Percentiles rank a stretch among this genome's conserved stretches.
These are phyloP conservation scores for Cathartes aura DNA, from an alignment of 2,113 vertebrate genomes.

Conservation along the genomic window DNA sequence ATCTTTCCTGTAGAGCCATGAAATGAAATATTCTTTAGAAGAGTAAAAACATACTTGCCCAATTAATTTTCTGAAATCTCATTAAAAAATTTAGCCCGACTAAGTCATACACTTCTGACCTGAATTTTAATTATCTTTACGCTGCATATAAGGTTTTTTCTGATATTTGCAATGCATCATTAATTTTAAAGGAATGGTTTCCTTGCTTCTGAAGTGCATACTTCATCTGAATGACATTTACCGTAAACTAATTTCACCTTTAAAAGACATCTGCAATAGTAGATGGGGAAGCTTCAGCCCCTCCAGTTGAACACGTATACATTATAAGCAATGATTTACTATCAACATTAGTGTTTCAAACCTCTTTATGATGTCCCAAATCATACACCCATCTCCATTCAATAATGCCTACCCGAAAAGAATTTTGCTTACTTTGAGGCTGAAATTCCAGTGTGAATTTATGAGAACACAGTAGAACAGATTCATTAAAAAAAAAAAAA, in stretches of 20 bases:
- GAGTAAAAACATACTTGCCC: slow-evolving; percentile 69
- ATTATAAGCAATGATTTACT: not conserved
- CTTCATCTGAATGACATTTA: slow-evolving; percentile 78
- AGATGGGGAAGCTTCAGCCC: slow-evolving; percentile 22
- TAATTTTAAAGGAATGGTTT: slow-evolving; percentile 76
- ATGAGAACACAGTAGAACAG: slow-evolving; percentile 1
- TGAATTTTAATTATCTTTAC: slow-evolving; percentile 81
- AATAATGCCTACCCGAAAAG: not conserved
- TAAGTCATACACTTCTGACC: slow-evolving; percentile 81
- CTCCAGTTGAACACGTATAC: not conserved
- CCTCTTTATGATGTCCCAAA: not conserved
- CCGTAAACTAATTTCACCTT: slow-evolving; percentile 74
- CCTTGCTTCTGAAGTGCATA: slow-evolving; percentile 69
- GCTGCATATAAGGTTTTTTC: slow-evolving; percentile 64
- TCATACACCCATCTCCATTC: not conserved
- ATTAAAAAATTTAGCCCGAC: slow-evolving; percentile 83
- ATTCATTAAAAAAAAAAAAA: not conserved
- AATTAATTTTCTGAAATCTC: slow-evolving; percentile 84
- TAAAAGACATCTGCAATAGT: slow-evolving; percentile 58
- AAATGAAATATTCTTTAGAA: slow-evolving; percentile 63
- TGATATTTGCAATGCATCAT: slow-evolving; percentile 79
- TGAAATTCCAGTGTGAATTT: slow-evolving; percentile 27
- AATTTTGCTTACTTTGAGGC: not conserved
- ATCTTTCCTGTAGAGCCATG: slow-evolving; percentile 28
- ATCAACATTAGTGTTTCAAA: not conserved